Conservation (phyloP, 1,140 invertebrate species). For the Neelides sp. region DNA sequence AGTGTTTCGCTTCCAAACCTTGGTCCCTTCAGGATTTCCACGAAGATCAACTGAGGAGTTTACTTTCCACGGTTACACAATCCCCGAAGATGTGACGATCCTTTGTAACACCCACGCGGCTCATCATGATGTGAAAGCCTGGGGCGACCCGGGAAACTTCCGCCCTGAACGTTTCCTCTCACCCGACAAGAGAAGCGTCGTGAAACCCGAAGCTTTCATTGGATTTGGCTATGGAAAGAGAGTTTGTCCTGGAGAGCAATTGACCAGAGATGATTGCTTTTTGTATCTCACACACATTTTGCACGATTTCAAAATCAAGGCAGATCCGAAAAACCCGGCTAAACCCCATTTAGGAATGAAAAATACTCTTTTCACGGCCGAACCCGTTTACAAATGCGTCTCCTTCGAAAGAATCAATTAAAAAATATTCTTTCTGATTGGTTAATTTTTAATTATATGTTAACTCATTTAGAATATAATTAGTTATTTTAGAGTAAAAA, state of each 20-base stretch:
- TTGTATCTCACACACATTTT: background rate
- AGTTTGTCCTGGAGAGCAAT: background rate
- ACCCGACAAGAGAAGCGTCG: background rate
- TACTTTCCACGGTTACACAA: conserved; percentile 51
- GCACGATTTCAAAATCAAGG: conserved; percentile 1
- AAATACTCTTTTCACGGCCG: no score
- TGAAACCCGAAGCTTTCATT: conserved; percentile 1
- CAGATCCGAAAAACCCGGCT: no score
- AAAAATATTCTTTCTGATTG: no score
- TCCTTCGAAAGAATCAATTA: no score
- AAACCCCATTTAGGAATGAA: no score
- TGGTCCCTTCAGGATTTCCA: conserved; percentile 61
- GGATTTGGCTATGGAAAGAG: background rate
- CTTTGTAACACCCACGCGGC: conserved; percentile 64
- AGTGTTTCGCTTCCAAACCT: conserved; percentile 59
- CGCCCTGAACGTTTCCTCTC: conserved; percentile 61
- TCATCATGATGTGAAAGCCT: conserved; percentile 55
- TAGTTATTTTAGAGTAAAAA: no score
- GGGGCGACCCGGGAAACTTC: conserved; percentile 56
- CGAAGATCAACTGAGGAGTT: conserved; percentile 60
- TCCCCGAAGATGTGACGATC: conserved; percentile 71
- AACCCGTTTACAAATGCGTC: no score
- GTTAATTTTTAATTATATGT: no score
- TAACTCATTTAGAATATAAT: no score
- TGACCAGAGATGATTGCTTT: background rate